Conservation (phyloP, 23 tunicate genomes). For the Phallusia fumigata region DNA sequence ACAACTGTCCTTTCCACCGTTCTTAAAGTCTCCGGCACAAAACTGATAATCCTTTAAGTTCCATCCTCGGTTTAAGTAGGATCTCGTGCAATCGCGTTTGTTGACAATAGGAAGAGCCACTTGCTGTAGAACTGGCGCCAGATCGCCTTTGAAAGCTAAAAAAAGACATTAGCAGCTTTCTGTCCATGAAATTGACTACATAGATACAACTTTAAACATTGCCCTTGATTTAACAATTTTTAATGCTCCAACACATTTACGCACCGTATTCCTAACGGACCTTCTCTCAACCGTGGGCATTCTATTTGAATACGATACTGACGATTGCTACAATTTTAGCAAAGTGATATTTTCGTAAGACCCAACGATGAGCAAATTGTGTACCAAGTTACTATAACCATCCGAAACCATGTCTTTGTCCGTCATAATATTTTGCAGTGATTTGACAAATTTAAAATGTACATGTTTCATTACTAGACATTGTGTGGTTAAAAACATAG, state of each 20-base stretch:
- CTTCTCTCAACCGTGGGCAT: neutral
- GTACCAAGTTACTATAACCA: no score
- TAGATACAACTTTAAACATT: no score
- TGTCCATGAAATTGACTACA: no score
- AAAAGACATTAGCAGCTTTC: neutral
- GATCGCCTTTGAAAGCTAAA: constrained; percentile 9
- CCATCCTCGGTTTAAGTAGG: constrained; percentile 22
- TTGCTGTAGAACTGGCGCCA: constrained; percentile 35
- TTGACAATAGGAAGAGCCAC: constrained; percentile 42
- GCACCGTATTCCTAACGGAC: neutral
- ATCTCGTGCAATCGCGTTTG: constrained; percentile 8
- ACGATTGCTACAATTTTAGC: no score
- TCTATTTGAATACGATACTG: neutral
- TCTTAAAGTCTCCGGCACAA: constrained; percentile 45
- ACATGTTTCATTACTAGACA: no score
- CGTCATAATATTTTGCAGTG: no score
- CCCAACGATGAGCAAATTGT: no score
- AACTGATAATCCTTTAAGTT: constrained; percentile 24
- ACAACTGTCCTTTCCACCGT: constrained; percentile 58
- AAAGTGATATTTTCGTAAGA: no score
- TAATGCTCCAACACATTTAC: no score
- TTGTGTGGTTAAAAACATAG: neutral
- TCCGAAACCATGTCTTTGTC: no score
- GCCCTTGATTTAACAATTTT: no score
- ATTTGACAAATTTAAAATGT: no score